These are phyloP conservation scores for Danio tinwini DNA, from an alignment of 2,797 vertebrate genomes.

Conservation along the genomic window DNA sequence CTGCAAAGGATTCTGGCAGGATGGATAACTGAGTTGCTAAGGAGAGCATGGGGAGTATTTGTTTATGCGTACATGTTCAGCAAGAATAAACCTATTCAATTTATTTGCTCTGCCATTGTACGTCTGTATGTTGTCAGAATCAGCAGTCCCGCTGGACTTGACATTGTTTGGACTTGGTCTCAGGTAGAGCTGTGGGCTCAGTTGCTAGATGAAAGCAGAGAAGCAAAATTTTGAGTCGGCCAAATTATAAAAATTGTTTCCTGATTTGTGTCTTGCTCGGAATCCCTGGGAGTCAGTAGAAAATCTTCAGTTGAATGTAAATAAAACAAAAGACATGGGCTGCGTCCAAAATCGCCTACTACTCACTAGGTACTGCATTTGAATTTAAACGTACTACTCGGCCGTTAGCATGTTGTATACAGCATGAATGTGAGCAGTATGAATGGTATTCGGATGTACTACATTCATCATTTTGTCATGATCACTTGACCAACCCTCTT, in stretches of 20 bases:
- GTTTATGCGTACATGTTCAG: conserved; percentile 13
- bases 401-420: no score
- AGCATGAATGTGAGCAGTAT: no score
- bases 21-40: not conserved
- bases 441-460: no score
- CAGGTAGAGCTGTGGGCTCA: not conserved
- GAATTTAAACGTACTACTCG: no score
- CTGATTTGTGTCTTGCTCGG: conserved; percentile 19
- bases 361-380: no score
- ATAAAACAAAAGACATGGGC: no score
- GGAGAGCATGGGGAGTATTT: conserved; percentile 21
- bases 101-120: conserved; percentile 15
- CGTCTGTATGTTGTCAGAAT: conserved; percentile 6
- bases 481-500: no score
- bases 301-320: not conserved
- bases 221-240: conserved; percentile 46
- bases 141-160: conserved; percentile 15
- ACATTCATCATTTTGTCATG: no score
- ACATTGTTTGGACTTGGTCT: conserved; percentile 22
- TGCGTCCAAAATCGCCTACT: no score
- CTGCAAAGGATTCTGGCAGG: not conserved
- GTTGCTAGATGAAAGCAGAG: conserved; percentile 2
- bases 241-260: conserved; percentile 29
- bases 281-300: conserved; percentile 9
- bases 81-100: conserved; percentile 8